Evolutionary conservation across 2,113 vertebrate genomes (phyloP), one percentile per base, ranked within the genome.

Genomic region (Pheucticus melanocephalus): DNA sequence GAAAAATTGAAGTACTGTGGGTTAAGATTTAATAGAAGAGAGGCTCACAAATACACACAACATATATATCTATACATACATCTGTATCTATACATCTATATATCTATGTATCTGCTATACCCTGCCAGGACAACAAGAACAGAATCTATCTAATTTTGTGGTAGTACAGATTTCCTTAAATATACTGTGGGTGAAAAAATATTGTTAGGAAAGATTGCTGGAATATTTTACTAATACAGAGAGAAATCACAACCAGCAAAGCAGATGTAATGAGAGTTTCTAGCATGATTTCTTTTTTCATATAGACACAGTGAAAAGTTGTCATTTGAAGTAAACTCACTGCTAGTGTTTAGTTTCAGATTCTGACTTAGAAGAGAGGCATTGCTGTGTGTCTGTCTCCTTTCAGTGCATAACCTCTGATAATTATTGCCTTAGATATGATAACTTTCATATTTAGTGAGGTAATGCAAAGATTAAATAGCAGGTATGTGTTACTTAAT

Each of bases 81-180:
- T n/a, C 2, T 22, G 1, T 54, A 30, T 51, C 3, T 37, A 8
- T 18, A 2, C 19, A 24, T 37, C 5, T 35, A 7, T 17, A 8
- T 25, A 25, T 14, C 6, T 48, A 4, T 30, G 9, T 44, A 35
- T 65, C 3, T 25, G 33, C 18, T 61, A 3, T 37, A 23, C 14
- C 2, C 28, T 72, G 4, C 13, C 18, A 65, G 40, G 22, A 82
- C 11, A 72, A 65, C 28, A 79, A 18, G 6, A 24, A 37, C 18
- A 84, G 57, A 48, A 65, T 56, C 12, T 60, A 1, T 44, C 27
- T 81, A 30, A 24, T 47, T 8, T 10, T 39, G 1, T 68, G 12
- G 9, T 65, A 66, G 4, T 66, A 28, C 17, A 25, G 25, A 68
- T 76, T 75, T 53, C 40, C 16, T 25, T 76, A 50, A 39, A 33